Evolutionary conservation across 2,888 invertebrate species (phyloP).

Genomic region (Macaria notata): DNA sequence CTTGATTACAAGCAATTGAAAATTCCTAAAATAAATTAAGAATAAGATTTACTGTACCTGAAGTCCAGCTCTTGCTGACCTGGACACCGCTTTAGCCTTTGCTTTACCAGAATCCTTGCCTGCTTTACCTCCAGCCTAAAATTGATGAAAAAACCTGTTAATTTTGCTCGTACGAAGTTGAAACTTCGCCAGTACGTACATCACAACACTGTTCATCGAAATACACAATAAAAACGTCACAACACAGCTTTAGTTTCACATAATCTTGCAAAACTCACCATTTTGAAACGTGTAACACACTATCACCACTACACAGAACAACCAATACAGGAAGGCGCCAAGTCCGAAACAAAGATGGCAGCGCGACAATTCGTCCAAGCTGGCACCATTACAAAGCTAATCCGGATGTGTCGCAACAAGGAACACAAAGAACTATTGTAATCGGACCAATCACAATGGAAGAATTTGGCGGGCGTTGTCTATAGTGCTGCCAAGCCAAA

Average conservation of each 20-base stretch:
- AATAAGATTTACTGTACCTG: slow-evolving; percentile 86
- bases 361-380: slow-evolving; percentile 51
- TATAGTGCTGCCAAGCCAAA: slow-evolving; percentile 69
- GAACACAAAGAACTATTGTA: slow-evolving; percentile 28
- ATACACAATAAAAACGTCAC: slow-evolving; percentile 56
- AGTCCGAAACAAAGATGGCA: slow-evolving; percentile 73
- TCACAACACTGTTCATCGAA: slow-evolving; percentile 60
- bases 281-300: slow-evolving; percentile 81
- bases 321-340: slow-evolving; percentile 81
- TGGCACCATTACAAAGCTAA: slow-evolving; percentile 53
- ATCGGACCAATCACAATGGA: slow-evolving; percentile 50
- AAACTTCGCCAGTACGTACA: slow-evolving; percentile 82
- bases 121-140: slow-evolving; percentile 99
- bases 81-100: slow-evolving; percentile 99
- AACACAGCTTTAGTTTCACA: slow-evolving; percentile 56
- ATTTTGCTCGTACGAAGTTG: slow-evolving; percentile 78
- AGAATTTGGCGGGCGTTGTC: slow-evolving; percentile 53
- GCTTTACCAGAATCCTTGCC: slow-evolving; percentile 99
- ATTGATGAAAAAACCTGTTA: slow-evolving; percentile 79
- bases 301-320: slow-evolving; percentile 72
- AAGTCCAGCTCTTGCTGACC: slow-evolving; percentile 98
- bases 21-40: slow-evolving; percentile 66
- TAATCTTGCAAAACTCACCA: slow-evolving; percentile 82
- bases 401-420: slow-evolving; percentile 61
- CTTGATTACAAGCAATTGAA: slow-evolving; percentile 32